Evolutionary conservation across 2,888 invertebrate species (phyloP), one percentile per base, ranked within the genome.

Genomic region (Lasioglossum zephyrum): DNA sequence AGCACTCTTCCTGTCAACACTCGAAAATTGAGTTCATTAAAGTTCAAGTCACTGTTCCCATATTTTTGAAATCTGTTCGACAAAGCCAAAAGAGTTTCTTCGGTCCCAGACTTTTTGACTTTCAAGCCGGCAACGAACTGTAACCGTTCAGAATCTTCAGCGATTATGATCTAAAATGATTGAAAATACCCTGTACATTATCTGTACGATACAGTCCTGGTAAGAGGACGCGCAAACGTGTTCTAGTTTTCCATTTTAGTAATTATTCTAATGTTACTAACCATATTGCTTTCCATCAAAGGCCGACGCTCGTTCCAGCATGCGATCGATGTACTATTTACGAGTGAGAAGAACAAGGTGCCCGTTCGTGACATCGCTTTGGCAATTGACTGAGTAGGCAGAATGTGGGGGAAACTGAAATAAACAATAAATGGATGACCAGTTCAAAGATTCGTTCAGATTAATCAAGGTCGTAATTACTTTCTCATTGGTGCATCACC

Each of bases 51-150:
- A 16, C 36, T 79, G 0, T 96, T 95, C 93, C 97, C 96, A 5
- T 97, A 95, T 95, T 97, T 97, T 94, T 98, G 97, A 93, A 97
- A 97, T 82, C 97, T 96, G 73, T 96, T 96, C 0, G 97, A 97
- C 8, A 97, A 85, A 22, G 97, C 97, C 2, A 97, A 94, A 89
- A 97, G 97, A 92, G 97, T 96, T 79, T 96, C 95, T 2, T 96
- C 96, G 88, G 95, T 47, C 0, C 0, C 0, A 0, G 0, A 6
- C 8, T 93, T 81, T 96, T 96, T 16, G 77, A 86, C 95, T 95
- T 98, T 98, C 4, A 98, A 91, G 0, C 98, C 98, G 91, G 97
- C 97, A 0, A 96, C 96, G 92, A 98, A 98, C 92, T 98, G 98
- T 79, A 98, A 94, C 0, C 96, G 96, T 78, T 96, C 95, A 49